Percentiles rank a stretch among this genome's conserved stretches.
Conservation (phyloP, 2,888 invertebrate genomes). For the Caenorhabditis sinica region DNA sequence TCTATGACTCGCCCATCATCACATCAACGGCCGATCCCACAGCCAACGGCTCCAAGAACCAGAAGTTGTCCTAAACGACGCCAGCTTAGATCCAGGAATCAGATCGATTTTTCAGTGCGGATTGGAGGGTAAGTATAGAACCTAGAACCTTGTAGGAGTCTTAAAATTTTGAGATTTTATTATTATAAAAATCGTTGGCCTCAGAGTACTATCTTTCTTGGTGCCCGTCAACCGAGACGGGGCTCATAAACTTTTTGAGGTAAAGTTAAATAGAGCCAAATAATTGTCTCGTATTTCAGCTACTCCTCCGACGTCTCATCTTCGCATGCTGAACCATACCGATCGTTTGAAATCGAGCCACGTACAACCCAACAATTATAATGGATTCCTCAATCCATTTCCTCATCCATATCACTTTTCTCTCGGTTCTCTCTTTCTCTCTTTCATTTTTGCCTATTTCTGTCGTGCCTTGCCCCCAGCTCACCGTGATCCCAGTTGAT, state of each 20-base stretch:
- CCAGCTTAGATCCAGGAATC: conserved; percentile 69
- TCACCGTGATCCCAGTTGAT: conserved; percentile 38
- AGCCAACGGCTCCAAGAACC: conserved; percentile 53
- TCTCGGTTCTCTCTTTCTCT: conserved; percentile 19
- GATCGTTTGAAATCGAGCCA: conserved; percentile 50
- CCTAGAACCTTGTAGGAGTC: no score
- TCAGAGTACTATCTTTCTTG: no score
- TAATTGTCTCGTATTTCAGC: conserved; percentile 48
- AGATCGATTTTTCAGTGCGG: conserved; percentile 63
- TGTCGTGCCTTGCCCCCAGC: conserved; percentile 42
- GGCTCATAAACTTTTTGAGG: neutral
- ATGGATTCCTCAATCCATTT: conserved; percentile 1
- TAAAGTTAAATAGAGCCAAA: neutral
- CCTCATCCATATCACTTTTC: conserved; percentile 22
- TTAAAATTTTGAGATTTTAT: no score
- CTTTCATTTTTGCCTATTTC: conserved; percentile 10
- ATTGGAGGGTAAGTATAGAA: conserved; percentile 65
- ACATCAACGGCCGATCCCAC: conserved; percentile 15
- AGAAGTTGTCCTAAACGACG: conserved; percentile 73
- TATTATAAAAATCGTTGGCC: no score
- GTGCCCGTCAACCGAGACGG: no score
- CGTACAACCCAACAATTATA: conserved; percentile 47
- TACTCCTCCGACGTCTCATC: conserved; percentile 78
- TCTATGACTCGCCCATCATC: conserved; percentile 23
- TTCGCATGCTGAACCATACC: conserved; percentile 49